Conservation (phyloP, 30 jellyfish, hydroid and myxozoan genomes). For the Phacellophora camtschatica region DNA sequence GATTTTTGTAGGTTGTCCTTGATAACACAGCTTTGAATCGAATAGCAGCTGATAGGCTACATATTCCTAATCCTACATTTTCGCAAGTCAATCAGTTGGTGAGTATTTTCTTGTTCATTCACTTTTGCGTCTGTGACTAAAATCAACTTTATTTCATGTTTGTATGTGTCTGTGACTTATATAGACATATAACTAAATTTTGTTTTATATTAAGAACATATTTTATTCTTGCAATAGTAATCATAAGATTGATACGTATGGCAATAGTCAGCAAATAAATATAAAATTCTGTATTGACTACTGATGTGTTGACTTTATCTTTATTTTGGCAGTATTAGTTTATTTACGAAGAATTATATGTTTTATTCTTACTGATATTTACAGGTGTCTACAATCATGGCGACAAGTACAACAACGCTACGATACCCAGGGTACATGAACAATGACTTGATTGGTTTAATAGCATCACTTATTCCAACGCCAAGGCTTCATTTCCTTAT, state of each 20-base stretch:
- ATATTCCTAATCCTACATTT: conserved; percentile 91
- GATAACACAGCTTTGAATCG: conserved; percentile 96
- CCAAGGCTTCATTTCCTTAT: conserved; percentile 93
- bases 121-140: background rate
- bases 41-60: conserved; percentile 95
- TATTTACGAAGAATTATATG: too few species aligned
- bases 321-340: too few species aligned
- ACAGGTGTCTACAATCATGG: conserved; percentile 98
- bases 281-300: too few species aligned
- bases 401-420: conserved; percentile 97
- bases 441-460: conserved; percentile 96
- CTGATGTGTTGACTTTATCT: too few species aligned
- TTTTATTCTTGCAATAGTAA: too few species aligned
- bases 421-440: conserved; percentile 99
- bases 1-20: conserved; percentile 68
- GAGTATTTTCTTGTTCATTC: background rate
- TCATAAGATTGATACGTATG: too few species aligned
- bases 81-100: conserved; percentile 97
- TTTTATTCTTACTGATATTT: background rate
- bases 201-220: too few species aligned
- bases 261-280: too few species aligned
- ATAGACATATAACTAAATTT: too few species aligned
- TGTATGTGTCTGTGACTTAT: background rate
- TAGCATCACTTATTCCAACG: conserved; percentile 97
- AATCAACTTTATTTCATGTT: background rate